Evolutionary conservation across 2,113 vertebrate genomes (phyloP).

Genomic region (Smithornis capensis): DNA sequence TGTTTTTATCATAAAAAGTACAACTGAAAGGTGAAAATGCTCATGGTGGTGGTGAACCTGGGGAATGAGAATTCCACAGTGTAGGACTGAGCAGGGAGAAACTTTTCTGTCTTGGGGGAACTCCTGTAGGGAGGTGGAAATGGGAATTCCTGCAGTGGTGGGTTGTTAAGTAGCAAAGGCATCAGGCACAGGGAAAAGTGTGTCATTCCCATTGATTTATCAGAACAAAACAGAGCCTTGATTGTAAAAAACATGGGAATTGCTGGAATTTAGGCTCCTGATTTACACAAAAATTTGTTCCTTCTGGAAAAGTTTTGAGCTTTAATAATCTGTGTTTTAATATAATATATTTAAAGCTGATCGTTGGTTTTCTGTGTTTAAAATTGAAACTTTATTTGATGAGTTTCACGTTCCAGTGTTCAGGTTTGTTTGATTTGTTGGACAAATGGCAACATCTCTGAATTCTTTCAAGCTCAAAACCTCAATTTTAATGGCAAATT

Average conservation of each 20-base stretch:
- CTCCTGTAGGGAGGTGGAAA: not conserved
- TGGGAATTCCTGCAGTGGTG: not conserved
- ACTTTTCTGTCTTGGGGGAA: rapidly evolving
- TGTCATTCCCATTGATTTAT: not conserved
- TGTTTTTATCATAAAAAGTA: not conserved
- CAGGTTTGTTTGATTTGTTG: not conserved
- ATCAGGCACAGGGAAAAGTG: not conserved
- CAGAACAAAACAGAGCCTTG: not conserved
- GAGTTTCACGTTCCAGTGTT: not conserved
- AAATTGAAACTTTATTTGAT: not conserved
- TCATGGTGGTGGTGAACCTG: not conserved
- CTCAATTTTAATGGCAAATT: not conserved
- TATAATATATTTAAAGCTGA: not conserved
- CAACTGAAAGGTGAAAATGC: not conserved
- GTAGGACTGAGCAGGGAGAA: not conserved
- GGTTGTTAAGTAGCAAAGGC: not conserved
- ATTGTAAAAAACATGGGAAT: not conserved
- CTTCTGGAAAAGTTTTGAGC: not conserved
- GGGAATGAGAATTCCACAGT: not conserved
- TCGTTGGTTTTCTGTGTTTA: not conserved
- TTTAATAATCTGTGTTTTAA: not conserved
- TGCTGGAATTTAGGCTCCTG: not conserved
- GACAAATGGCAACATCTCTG: not conserved
- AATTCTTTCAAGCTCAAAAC: not conserved
- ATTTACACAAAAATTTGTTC: not conserved